phyloP scores from a whole-genome alignment of 2,888 invertebrate species.

The Pocota personata region DNA sequence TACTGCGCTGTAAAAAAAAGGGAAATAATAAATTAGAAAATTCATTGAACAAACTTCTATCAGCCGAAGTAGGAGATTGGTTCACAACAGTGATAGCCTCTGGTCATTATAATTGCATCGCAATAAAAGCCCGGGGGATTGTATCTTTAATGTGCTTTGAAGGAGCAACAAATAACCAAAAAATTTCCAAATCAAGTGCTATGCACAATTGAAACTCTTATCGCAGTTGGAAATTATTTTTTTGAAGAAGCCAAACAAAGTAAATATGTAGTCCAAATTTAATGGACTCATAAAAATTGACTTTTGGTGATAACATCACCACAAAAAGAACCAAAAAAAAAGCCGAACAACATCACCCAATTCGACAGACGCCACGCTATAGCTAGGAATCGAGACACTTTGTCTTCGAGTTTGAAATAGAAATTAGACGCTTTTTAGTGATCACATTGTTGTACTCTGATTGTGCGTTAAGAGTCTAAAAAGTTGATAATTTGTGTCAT shows the following conservation, averaged over 20 bases:
- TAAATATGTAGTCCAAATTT: conserved; percentile 36
- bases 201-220: conserved; percentile 42
- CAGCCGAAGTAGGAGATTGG: conserved; percentile 14
- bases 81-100: conserved; percentile 34
- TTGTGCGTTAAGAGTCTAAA: conserved; percentile 16
- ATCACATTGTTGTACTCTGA: conserved; percentile 8
- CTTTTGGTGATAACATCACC: conserved; percentile 30
- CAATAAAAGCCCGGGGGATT: conserved; percentile 29
- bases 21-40: conserved; percentile 32
- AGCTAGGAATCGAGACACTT: conserved; percentile 40
- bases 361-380: conserved; percentile 3
- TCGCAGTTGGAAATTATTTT: neutral
- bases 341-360: conserved; percentile 1
- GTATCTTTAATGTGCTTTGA: neutral
- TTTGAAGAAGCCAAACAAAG: neutral
- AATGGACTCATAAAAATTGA: conserved; percentile 45
- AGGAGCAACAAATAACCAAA: neutral
- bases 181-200: conserved; percentile 13
- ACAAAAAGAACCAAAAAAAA: neutral
- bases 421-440: conserved; percentile 40
- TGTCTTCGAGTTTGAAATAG: conserved; percentile 42
- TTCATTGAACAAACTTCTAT: conserved; percentile 10
- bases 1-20: neutral
- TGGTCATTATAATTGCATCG: conserved; percentile 55
- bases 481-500: conserved; percentile 23